phyloP scores from a whole-genome alignment of 2,113 vertebrate genomes.

The Accipiter cooperii region DNA sequence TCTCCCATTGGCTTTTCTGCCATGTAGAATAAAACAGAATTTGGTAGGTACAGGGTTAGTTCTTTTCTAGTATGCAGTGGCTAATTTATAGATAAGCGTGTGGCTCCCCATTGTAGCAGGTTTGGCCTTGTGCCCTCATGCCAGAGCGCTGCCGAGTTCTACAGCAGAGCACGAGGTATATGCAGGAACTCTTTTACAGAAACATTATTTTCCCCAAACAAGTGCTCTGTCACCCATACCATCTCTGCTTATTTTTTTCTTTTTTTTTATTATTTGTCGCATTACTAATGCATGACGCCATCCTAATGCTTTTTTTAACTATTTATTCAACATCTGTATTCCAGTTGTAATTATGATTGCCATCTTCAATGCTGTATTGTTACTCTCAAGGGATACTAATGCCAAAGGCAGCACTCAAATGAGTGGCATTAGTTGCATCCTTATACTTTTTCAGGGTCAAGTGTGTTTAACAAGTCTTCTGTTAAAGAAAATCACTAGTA shows the following conservation, averaged over 20 bases:
- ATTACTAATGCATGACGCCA: neutral
- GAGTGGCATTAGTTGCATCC: neutral
- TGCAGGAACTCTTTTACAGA: neutral
- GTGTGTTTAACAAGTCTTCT: neutral
- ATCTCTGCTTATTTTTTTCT: neutral
- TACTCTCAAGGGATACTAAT: neutral
- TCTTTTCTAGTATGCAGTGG: neutral
- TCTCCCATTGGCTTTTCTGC: neutral
- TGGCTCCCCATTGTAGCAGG: neutral
- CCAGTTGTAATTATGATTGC: neutral
- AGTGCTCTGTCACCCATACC: neutral
- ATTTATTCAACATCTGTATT: neutral
- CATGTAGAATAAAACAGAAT: accelerated
- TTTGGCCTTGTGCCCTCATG: accelerated
- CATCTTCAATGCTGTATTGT: neutral
- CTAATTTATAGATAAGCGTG: accelerated
- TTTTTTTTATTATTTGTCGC: neutral
- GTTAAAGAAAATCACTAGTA: neutral
- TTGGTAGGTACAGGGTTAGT: neutral
- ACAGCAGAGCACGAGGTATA: neutral
- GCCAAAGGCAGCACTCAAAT: neutral
- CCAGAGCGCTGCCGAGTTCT: neutral
- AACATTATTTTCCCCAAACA: neutral
- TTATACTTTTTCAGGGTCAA: neutral
- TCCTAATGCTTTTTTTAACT: neutral